These are phyloP conservation scores for Drosophila melanogaster DNA, from an alignment of 1,140 invertebrate genomes.

Conservation along the genomic window Release_6_plus_ISO1_MT NT_033779.5:1526001-1526500, in stretches of 20 bases:
- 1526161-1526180: slow-evolving; percentile 48
- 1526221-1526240: slow-evolving; percentile 80
- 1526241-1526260: slow-evolving; percentile 62
- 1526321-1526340: slow-evolving; percentile 62
- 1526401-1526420: too few relatives aligned
- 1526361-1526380: background rate
- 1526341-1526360: slow-evolving; percentile 44
- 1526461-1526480: too few relatives aligned
- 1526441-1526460: too few relatives aligned
- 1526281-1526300: slow-evolving; percentile 43
- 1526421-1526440: too few relatives aligned
- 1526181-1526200: slow-evolving; percentile 22
- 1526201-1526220: slow-evolving; percentile 57
- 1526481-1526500: background rate
- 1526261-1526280: background rate
- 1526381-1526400: too few relatives aligned
- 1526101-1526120: slow-evolving; percentile 66
- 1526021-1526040: background rate
- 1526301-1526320: slow-evolving; percentile 45
- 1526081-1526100: slow-evolving; percentile 75
- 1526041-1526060: slow-evolving; percentile 45
- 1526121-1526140: slow-evolving; percentile 36
- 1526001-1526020: slow-evolving; percentile 4
- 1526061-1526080: slow-evolving; percentile 72
- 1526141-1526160: slow-evolving; percentile 15